These are phyloP conservation scores for Campopleginae sp. DNA, from an alignment of 2,888 invertebrate species.

Conservation along the genomic window DNA sequence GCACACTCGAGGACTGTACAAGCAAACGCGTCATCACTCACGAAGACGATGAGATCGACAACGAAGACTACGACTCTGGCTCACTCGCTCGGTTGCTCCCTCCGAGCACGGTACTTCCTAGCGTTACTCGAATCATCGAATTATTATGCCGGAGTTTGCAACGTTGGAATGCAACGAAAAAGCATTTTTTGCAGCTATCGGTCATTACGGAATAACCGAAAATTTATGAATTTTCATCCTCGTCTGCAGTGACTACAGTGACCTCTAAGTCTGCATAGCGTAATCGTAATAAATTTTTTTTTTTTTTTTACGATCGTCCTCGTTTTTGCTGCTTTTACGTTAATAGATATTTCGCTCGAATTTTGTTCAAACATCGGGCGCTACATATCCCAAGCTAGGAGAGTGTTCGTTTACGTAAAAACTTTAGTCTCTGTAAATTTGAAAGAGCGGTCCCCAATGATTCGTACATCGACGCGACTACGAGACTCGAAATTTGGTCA, in stretches of 20 bases:
- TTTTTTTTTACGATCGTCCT: neutral
- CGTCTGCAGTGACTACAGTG: neutral
- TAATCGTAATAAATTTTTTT: neutral
- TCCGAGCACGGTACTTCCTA: constrained; percentile 49
- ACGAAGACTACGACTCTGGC: constrained; percentile 33
- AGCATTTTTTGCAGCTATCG: constrained; percentile 20
- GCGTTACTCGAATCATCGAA: constrained; percentile 11
- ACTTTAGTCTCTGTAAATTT: neutral
- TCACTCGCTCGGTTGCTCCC: constrained; percentile 59
- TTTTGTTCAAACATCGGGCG: too few relatives aligned
- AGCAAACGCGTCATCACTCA: constrained; percentile 61
- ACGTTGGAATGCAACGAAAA: too few relatives aligned
- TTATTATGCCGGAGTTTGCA: too few relatives aligned
- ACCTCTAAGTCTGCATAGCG: neutral
- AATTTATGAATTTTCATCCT: neutral
- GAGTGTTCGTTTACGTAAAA: neutral
- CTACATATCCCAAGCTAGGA: neutral
- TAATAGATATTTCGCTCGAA: neutral
- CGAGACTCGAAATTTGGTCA: neutral
- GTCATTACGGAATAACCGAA: neutral
- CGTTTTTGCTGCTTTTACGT: neutral
- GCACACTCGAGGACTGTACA: constrained; percentile 32
- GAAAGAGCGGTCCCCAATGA: neutral
- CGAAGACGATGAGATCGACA: constrained; percentile 18
- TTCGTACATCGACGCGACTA: neutral